phyloP scores from a whole-genome alignment of 2,113 vertebrate genomes.

The Prietella phreatophila region DNA sequence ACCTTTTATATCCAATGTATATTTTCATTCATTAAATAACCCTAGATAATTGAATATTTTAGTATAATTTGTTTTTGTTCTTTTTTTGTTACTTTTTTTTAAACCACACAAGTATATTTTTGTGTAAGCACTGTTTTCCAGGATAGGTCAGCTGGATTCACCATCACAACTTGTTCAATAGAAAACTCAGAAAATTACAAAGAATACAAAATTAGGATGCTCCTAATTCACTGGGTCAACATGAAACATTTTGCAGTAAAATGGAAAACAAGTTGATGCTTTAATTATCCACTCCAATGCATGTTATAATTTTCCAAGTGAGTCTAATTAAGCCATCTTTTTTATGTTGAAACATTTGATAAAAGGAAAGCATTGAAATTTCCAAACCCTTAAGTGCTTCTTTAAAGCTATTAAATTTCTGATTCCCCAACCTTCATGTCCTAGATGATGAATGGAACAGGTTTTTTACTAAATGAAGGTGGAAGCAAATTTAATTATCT shows the following conservation, averaged over 20 bases:
- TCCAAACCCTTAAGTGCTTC: slow-evolving; percentile 3
- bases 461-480: slow-evolving; percentile 44
- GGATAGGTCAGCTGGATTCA: background rate
- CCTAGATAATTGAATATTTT: background rate
- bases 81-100: background rate
- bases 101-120: background rate
- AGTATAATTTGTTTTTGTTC: background rate
- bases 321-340: slow-evolving; percentile 7
- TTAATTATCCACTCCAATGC: slow-evolving; percentile 31
- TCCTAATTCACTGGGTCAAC: slow-evolving; percentile 9
- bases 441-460: slow-evolving; percentile 40
- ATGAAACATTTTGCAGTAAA: slow-evolving; percentile 19
- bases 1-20: background rate
- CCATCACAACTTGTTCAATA: background rate
- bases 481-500: slow-evolving; percentile 61
- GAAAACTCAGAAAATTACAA: slow-evolving; percentile 7
- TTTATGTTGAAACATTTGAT: background rate
- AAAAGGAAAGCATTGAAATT: slow-evolving; percentile 3
- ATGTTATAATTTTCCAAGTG: slow-evolving; percentile 18
- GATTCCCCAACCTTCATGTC: slow-evolving; percentile 19
- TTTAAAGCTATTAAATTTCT: slow-evolving; percentile 22
- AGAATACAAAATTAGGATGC: background rate
- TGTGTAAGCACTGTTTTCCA: background rate
- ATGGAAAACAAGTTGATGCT: slow-evolving; percentile 13
- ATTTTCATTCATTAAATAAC: background rate